Evolutionary conservation across 2,888 invertebrate species (phyloP), one percentile per base, ranked within the genome.

Genomic region (Hirtodrosophila alboralis): DNA sequence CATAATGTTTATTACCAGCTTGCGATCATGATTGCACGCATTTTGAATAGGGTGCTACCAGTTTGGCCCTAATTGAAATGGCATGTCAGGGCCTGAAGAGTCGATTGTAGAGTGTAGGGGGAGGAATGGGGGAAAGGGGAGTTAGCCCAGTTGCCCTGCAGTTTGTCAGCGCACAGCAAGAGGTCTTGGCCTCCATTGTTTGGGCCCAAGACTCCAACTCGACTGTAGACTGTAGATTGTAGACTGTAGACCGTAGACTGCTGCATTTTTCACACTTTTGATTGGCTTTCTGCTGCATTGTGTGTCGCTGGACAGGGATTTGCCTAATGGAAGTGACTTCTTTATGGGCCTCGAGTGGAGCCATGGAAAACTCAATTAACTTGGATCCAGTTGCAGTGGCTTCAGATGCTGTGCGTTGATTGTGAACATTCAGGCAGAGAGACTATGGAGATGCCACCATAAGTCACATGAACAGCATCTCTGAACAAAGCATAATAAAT

Each of bases 31-130:
- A 62, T 23, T 6, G 49, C 83, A 81, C 70, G 79, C 83, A 81
- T 61, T 74, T 75, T 53, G 40, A 27, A 31, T 27, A 37, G 37
- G n/a, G n/a, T n/a, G 54, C 54, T 53, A 10, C 63, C 73, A 43
- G 49, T 10, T 65, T 45, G 62, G 57, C 51, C 67, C 63, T 77
- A 81, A 72, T 81, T 78, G 81, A 77, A 77, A 57, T 34, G 44
- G 44, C 51, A 31, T 51, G 56, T 34, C 61, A 18, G 28, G 36
- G 40, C 18, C 47, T 6, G 8, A 18, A 12, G 43, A 2, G 16
- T 21, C 0, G 14, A 10, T 8, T n/a, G 14, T n/a, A 9, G 23
- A 14, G 10, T 1, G 9, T 2, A 3, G 26, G 2, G 6, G n/a
- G 13, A 3, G 26, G 6, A 28, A 9, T 30, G 4, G 31, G 28